Conservation (phyloP, 2,888 invertebrate species). For the Macaria notata region DNA sequence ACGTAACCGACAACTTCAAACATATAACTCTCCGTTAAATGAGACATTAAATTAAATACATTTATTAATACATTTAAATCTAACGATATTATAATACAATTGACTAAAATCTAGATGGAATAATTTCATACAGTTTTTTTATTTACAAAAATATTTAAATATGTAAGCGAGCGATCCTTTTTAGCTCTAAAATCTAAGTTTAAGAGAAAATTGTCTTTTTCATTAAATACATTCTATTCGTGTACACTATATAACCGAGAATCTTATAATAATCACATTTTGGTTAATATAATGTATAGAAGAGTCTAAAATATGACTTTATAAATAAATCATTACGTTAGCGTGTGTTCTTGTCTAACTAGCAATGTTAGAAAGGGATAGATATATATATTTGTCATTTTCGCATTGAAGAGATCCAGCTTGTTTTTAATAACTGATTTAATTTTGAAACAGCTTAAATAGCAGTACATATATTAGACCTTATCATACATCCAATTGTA, state of each 20-base stretch:
- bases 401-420: too few species aligned
- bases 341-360: too few species aligned
- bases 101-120: slow-evolving; percentile 74
- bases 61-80: slow-evolving; percentile 55
- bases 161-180: slow-evolving; percentile 52
- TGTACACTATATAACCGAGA: slow-evolving; percentile 30
- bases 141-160: slow-evolving; percentile 68
- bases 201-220: slow-evolving; percentile 47
- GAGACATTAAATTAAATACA: slow-evolving; percentile 54
- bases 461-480: too few species aligned
- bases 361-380: too few species aligned
- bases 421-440: too few species aligned
- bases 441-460: too few species aligned
- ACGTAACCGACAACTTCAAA: slow-evolving; percentile 16
- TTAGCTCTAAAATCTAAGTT: slow-evolving; percentile 26
- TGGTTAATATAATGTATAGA: slow-evolving; percentile 41
- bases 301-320: slow-evolving; percentile 6
- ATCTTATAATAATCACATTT: slow-evolving; percentile 44
- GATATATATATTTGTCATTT: too few species aligned
- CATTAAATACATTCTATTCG: slow-evolving; percentile 36
- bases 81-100: slow-evolving; percentile 77
- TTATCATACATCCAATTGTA: too few species aligned
- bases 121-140: slow-evolving; percentile 57
- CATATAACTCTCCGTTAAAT: slow-evolving; percentile 14
- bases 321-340: too few species aligned